Percentiles rank a stretch among this genome's conserved stretches.
phyloP scores from a whole-genome alignment of 2,797 vertebrate genomes.

The Mycteria americana region DNA sequence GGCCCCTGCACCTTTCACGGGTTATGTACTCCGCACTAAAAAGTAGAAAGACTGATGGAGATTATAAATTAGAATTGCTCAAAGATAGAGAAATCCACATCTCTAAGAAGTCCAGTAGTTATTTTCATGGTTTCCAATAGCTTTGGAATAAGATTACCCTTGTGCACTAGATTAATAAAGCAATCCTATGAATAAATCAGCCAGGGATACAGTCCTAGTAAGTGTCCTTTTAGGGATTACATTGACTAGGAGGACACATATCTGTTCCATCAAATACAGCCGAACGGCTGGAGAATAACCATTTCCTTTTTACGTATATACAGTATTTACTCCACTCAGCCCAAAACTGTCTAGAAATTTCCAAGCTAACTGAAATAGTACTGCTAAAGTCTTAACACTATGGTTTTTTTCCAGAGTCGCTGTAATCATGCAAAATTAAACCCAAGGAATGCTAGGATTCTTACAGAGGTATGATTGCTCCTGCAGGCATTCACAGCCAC shows the following conservation, averaged over 20 bases:
- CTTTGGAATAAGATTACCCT: not conserved
- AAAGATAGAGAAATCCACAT: not conserved
- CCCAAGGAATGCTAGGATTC: not conserved
- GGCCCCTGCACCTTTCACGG: not conserved
- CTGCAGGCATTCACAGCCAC: constrained; percentile 13
- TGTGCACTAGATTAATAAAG: constrained; percentile 22
- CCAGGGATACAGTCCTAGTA: not conserved
- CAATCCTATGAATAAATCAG: constrained; percentile 16
- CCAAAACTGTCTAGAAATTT: not conserved
- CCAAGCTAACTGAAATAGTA: not conserved
- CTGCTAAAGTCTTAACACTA: not conserved
- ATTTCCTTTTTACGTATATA: not conserved
- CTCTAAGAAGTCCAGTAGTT: not conserved
- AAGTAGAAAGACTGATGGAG: not conserved
- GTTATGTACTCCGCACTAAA: not conserved
- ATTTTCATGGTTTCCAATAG: constrained; percentile 4
- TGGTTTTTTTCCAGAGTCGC: not conserved
- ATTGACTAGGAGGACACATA: not conserved
- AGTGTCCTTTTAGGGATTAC: not conserved
- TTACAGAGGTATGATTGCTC: not conserved
- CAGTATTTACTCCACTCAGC: not conserved
- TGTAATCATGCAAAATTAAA: constrained; percentile 2
- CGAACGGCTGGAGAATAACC: not conserved
- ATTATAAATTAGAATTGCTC: not conserved
- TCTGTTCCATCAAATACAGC: not conserved